These are phyloP conservation scores for Gryon sp. DNA, from an alignment of 1,140 invertebrate genomes.

Conservation along the genomic window DNA sequence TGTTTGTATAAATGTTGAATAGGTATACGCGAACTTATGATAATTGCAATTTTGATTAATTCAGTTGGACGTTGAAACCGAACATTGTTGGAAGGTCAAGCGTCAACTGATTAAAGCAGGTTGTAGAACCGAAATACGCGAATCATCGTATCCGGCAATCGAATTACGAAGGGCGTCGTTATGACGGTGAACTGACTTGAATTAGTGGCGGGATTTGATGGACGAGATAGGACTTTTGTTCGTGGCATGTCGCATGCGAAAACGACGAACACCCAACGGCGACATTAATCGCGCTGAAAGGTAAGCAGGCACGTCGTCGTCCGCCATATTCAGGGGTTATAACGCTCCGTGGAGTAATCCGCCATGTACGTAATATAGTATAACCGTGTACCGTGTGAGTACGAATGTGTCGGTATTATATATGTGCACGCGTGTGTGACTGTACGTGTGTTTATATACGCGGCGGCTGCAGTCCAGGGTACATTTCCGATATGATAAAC, in stretches of 20 bases:
- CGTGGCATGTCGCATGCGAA: slow-evolving; percentile 49
- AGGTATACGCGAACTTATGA: not conserved
- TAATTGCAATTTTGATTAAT: not conserved
- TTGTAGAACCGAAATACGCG: slow-evolving; percentile 11
- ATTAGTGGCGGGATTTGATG: slow-evolving; percentile 44
- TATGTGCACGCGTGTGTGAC: not conserved
- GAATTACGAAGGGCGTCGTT: slow-evolving; percentile 15
- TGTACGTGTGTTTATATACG: slow-evolving; percentile 4
- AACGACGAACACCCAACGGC: slow-evolving; percentile 56
- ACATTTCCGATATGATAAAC: slow-evolving; percentile 57
- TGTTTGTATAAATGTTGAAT: too few species aligned
- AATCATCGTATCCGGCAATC: slow-evolving; percentile 43
- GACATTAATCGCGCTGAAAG: slow-evolving; percentile 67
- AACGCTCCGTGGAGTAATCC: slow-evolving; percentile 54
- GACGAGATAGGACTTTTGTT: slow-evolving; percentile 50
- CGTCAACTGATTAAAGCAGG: slow-evolving; percentile 21
- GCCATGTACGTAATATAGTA: slow-evolving; percentile 56
- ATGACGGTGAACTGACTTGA: slow-evolving; percentile 13
- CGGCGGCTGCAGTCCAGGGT: slow-evolving; percentile 12
- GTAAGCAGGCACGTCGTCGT: slow-evolving; percentile 57
- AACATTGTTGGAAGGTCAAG: not conserved
- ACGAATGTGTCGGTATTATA: slow-evolving; percentile 41
- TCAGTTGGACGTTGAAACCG: not conserved
- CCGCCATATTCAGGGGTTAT: slow-evolving; percentile 54
- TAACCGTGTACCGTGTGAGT: slow-evolving; percentile 44